These are phyloP conservation scores for Melopsittacus undulatus DNA, from an alignment of 2,797 vertebrate genomes.

Conservation along the genomic window DNA sequence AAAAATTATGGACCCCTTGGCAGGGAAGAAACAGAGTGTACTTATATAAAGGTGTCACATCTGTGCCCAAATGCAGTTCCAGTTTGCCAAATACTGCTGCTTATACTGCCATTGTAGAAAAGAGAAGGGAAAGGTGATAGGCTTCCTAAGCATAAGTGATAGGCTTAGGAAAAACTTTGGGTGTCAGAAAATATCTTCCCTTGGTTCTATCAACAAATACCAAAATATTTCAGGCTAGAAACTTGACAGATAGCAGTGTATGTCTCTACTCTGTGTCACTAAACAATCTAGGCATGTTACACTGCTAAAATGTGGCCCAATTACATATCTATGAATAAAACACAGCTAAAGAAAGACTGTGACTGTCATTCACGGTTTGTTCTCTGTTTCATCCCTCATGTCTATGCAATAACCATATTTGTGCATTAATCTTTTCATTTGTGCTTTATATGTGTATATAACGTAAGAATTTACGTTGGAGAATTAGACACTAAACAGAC, in stretches of 20 bases:
- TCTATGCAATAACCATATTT: background rate
- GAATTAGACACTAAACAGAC: background rate
- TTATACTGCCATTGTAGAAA: background rate
- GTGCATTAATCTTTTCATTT: background rate
- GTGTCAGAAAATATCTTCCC: background rate
- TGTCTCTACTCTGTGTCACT: background rate
- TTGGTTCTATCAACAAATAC: background rate
- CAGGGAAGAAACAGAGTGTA: background rate
- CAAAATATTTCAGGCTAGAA: background rate
- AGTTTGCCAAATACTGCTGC: background rate
- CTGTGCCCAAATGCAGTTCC: background rate
- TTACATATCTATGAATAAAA: background rate
- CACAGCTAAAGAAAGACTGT: background rate
- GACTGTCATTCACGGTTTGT: background rate
- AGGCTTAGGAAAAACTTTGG: background rate
- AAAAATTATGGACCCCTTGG: background rate
- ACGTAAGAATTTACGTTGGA: background rate
- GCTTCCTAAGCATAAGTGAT: too few species aligned
- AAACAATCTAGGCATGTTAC: background rate
- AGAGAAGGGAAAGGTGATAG: background rate
- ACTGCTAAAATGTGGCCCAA: background rate
- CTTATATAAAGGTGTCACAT: background rate
- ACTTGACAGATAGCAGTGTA: background rate
- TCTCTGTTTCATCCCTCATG: background rate
- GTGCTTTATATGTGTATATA: background rate